Conservation (phyloP, 2,797 vertebrate species). For the Psittacula echo region DNA sequence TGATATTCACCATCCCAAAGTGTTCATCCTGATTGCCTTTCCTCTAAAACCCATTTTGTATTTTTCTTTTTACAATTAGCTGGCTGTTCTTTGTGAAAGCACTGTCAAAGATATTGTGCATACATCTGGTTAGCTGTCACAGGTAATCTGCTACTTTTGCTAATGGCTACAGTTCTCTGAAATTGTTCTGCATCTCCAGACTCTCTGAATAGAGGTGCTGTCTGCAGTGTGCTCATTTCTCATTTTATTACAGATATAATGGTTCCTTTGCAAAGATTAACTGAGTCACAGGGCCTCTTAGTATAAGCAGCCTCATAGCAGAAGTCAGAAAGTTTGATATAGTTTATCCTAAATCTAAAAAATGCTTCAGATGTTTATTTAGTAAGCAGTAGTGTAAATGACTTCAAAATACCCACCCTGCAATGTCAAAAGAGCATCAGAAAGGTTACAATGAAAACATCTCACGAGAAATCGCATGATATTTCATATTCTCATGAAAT, state of each 20-base stretch:
- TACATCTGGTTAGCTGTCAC: slow-evolving; percentile 29
- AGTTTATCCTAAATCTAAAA: slow-evolving; percentile 27
- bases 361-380: slow-evolving; percentile 18
- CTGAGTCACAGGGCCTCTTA: slow-evolving; percentile 5
- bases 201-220: slow-evolving; percentile 8
- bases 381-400: neutral
- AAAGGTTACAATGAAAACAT: neutral
- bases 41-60: neutral
- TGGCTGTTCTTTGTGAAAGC: neutral
- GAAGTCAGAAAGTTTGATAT: slow-evolving; percentile 18
- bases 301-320: slow-evolving; percentile 10
- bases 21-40: neutral
- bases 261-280: slow-evolving; percentile 49
- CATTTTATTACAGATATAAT: slow-evolving; percentile 25
- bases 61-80: neutral
- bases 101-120: neutral
- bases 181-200: slow-evolving; percentile 40
- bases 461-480: neutral
- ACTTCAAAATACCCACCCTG: neutral
- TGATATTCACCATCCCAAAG: neutral
- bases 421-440: neutral
- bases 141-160: slow-evolving; percentile 55
- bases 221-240: slow-evolving; percentile 31
- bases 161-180: slow-evolving; percentile 38
- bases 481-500: neutral